A percentile compares a stretch with the other conserved stretches of the same genome.
phyloP scores from a whole-genome alignment of 2,113 vertebrate genomes.

The Jaculus jaculus region DNA sequence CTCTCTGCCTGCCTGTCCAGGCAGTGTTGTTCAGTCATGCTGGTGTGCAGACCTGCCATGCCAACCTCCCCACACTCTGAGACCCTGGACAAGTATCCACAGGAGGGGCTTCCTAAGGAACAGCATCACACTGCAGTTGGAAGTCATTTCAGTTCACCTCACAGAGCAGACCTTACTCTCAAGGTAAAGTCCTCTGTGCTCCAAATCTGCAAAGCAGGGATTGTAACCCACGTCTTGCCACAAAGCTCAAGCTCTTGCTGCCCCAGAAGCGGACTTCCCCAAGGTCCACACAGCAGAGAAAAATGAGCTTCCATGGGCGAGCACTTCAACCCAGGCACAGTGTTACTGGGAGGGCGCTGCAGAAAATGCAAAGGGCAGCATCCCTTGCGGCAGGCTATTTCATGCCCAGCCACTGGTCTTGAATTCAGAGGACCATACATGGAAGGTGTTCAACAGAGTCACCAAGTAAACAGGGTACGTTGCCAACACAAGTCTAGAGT shows the following conservation, averaged over 20 bases:
- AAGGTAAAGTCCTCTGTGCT: background rate
- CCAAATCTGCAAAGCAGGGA: background rate
- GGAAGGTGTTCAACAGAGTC: background rate
- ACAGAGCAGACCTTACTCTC: background rate
- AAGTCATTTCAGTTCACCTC: background rate
- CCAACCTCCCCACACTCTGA: background rate
- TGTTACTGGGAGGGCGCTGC: background rate
- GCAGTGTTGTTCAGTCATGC: background rate
- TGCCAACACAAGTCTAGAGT: background rate
- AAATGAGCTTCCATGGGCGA: background rate
- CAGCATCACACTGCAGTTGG: rapidly evolving
- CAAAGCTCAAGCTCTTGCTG: rapidly evolving
- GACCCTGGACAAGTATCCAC: rapidly evolving
- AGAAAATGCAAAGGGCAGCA: background rate
- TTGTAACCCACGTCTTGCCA: rapidly evolving
- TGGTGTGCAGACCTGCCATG: background rate
- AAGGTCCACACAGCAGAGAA: background rate
- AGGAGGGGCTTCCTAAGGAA: background rate
- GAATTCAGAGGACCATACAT: no score
- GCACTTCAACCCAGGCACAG: background rate
- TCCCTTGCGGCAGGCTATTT: background rate
- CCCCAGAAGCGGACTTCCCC: rapidly evolving
- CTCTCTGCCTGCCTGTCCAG: background rate
- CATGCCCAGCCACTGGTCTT: no score
- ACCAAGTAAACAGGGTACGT: background rate